Conservation (phyloP, 2,113 vertebrate genomes). For the Mustela nigripes region DNA sequence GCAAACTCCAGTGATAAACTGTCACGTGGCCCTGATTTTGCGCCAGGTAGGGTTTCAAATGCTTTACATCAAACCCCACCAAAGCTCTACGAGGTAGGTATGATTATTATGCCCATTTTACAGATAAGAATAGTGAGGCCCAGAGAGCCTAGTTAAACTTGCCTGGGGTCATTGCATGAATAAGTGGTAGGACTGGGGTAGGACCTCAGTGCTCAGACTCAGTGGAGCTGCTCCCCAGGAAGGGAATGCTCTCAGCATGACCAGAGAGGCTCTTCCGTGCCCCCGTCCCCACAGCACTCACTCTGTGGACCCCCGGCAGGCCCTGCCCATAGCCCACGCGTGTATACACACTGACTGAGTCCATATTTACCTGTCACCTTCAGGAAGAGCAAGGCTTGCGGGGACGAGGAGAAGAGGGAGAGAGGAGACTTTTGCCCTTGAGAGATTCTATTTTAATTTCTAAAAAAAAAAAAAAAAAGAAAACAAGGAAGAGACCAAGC, state of each 20-base stretch:
- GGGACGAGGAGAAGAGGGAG: not conserved
- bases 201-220: not conserved
- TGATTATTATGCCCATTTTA: not conserved
- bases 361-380: not conserved
- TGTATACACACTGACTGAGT: not conserved
- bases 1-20: not conserved
- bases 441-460: slow-evolving; percentile 62
- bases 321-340: not conserved
- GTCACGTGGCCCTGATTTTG: not conserved
- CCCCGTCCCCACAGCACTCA: not conserved
- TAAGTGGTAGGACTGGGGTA: not conserved
- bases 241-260: not conserved
- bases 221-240: not conserved
- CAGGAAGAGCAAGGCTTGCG: not conserved
- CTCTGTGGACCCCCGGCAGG: not conserved
- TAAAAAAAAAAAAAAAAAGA: slow-evolving; percentile 11
- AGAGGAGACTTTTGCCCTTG: slow-evolving; percentile 27
- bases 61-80: not conserved
- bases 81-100: not conserved
- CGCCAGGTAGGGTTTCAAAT: not conserved
- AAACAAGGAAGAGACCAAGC: slow-evolving; percentile 9
- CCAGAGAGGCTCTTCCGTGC: not conserved
- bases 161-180: not conserved
- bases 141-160: not conserved
- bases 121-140: not conserved